Percentiles rank a stretch among this genome's conserved stretches.
Evolutionary conservation across 2,113 vertebrate species (phyloP).

Genomic region (Camarhynchus parvulus): DNA sequence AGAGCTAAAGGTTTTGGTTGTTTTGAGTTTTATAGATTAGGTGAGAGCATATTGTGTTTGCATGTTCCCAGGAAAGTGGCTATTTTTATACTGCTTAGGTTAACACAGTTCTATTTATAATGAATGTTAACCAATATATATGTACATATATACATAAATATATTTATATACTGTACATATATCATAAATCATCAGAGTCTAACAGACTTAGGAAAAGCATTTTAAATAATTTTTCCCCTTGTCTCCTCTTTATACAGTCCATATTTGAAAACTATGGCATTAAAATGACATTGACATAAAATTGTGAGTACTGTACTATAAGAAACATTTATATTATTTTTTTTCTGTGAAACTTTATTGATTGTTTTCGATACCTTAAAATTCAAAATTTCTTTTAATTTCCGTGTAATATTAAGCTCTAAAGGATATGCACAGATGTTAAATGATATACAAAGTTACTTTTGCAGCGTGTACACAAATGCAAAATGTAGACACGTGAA

Average conservation of each 20-base stretch:
- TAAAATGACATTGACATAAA: conserved; percentile 4
- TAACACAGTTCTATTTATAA: conserved; percentile 76
- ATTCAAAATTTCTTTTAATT: not conserved
- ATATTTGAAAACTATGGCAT: conserved; percentile 24
- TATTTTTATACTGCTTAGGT: conserved; percentile 81
- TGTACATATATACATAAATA: conserved; percentile 74
- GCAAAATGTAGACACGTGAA: not conserved
- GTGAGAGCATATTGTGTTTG: conserved; percentile 61
- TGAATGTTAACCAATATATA: conserved; percentile 62
- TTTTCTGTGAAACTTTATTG: not conserved
- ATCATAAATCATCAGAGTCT: conserved; percentile 35
- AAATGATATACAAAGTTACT: not conserved
- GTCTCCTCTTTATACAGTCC: conserved; percentile 65
- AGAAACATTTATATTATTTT: conserved; percentile 24
- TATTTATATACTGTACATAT: conserved; percentile 77
- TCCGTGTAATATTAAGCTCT: not conserved
- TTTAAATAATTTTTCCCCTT: conserved; percentile 25
- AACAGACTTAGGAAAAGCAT: conserved; percentile 40
- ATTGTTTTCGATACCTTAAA: not conserved
- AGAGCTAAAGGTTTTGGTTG: conserved; percentile 65
- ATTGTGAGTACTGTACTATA: not conserved
- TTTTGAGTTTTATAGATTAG: conserved; percentile 49
- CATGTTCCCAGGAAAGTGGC: conserved; percentile 73
- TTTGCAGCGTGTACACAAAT: not conserved
- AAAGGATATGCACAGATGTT: not conserved